Evolutionary conservation across 2,888 invertebrate genomes (phyloP).

Genomic region (Xestia ashworthii): DNA sequence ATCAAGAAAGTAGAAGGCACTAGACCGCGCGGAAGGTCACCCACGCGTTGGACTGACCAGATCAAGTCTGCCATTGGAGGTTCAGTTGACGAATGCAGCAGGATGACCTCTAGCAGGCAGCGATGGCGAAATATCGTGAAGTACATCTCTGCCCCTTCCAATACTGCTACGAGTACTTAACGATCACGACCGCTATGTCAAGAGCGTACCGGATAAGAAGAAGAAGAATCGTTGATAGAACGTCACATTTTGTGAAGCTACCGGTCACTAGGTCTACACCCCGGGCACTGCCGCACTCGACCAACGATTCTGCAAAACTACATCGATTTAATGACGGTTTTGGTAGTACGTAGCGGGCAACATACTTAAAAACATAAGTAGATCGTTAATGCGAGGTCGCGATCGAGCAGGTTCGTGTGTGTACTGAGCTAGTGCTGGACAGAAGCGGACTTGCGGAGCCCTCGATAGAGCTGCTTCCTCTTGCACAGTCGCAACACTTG

Average conservation of each 20-base stretch:
- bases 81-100: too few species aligned
- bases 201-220: too few species aligned
- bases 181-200: too few species aligned
- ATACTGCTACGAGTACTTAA: too few species aligned
- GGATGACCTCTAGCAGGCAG: too few species aligned
- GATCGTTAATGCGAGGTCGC: neutral
- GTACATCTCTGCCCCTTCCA: too few species aligned
- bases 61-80: too few species aligned
- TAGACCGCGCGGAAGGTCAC: too few species aligned
- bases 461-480: slow-evolving; percentile 27
- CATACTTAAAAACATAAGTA: neutral
- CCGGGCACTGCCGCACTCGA: neutral
- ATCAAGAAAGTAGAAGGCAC: too few species aligned
- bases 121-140: too few species aligned
- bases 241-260: neutral
- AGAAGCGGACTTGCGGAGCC: neutral
- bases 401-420: neutral
- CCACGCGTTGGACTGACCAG: too few species aligned
- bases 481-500: neutral
- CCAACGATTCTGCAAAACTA: neutral
- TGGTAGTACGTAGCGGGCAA: neutral
- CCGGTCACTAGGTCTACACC: neutral
- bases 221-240: too few species aligned
- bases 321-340: neutral
- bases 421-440: slow-evolving; percentile 7